Evolutionary conservation across 2,113 vertebrate species (phyloP).

Genomic region (Callipepla squamata): DNA sequence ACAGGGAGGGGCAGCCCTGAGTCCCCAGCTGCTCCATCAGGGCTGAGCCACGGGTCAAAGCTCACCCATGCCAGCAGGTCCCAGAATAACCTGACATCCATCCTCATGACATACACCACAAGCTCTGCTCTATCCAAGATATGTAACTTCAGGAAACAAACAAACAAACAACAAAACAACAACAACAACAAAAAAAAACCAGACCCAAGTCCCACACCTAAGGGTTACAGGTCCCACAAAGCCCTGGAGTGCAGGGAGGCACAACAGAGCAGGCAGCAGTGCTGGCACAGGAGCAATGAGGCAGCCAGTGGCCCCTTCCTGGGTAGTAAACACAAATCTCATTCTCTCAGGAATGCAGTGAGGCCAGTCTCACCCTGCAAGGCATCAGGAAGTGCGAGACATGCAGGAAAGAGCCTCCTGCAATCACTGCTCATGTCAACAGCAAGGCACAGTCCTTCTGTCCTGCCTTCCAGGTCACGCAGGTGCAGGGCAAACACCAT

Average conservation of each 20-base stretch:
- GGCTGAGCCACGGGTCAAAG: not conserved
- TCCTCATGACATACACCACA: accelerated
- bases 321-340: not conserved
- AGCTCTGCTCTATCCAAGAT: not conserved
- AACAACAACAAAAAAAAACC: not conserved
- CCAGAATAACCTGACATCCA: not conserved
- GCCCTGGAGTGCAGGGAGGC: accelerated
- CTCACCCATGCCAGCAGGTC: not conserved
- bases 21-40: not conserved
- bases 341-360: slow-evolving; percentile 29
- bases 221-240: not conserved
- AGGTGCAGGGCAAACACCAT: not conserved
- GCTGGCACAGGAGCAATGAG: not conserved
- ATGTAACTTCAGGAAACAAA: not conserved
- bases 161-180: too few relatives aligned
- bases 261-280: accelerated
- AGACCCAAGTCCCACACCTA: not conserved
- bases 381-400: accelerated
- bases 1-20: not conserved
- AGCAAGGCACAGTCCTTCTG: not conserved
- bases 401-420: not conserved
- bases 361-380: not conserved
- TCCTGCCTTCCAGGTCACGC: not conserved
- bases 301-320: not conserved
- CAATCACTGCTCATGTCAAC: accelerated